Evolutionary conservation across 2,797 vertebrate genomes (phyloP), one percentile per base, ranked within the genome.

Genomic region (Cheracebus regulus): DNA sequence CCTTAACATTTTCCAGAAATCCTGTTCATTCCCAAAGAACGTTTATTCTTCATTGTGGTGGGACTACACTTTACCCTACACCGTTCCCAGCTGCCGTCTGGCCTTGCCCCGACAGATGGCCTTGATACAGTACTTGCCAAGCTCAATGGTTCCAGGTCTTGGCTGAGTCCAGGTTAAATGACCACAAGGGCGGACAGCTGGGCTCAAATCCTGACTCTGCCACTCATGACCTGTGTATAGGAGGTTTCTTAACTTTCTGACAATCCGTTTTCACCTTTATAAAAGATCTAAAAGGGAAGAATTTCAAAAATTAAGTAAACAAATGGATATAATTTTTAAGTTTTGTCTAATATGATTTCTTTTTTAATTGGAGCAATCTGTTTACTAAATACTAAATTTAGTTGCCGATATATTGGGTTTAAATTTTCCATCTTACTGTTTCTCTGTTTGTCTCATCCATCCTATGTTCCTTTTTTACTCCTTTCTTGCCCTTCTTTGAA

Each of bases 371-470:
- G 61, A 87, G 7, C 41, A 50, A 26, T 88, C 26, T 12, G 19
- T 67, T 92, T 52, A 48, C 78, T 52, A 89, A 84, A 90, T 22
- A 52, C 36, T 90, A n/a, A 88, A 81, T 95, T 44, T 44, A 81
- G 88, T 44, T 44, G 19, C 5, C 76, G 26, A 76, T 15, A 14
- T 28, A 10, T 14, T 28, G 20, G n/a, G 30, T 26, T 86, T 64
- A 46, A 36, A 44, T 75, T 88, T 93, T 50, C 5, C 44, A 28
- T 72, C 50, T 72, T 67, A 64, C 3, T 36, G 17, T 93, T 73
- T 92, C 88, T 94, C 15, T 67, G 30, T 78, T 92, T 93, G 26
- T 57, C 57, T 28, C 14, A 52, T 19, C 36, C 78, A 28, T 58
- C 55, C 41, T 44, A 1, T 64, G 6, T 79, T 72, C 26, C 46